phyloP scores from a whole-genome alignment of 2,113 vertebrate genomes.

The Phainopepla nitens region DNA sequence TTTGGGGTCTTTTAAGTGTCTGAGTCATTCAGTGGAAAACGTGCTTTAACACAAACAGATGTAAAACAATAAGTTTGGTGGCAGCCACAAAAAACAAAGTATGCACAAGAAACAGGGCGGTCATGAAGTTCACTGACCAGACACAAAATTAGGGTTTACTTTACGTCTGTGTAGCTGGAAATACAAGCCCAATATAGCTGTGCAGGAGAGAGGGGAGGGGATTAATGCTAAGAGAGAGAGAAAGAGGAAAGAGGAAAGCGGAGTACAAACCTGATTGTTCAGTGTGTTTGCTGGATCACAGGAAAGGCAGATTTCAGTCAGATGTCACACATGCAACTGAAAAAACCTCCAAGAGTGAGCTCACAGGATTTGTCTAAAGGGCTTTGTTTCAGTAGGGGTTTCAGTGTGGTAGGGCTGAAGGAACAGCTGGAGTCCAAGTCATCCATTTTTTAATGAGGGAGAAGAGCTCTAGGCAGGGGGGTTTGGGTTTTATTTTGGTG shows the following conservation, averaged over 20 bases:
- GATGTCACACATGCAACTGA: background rate
- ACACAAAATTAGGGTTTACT: background rate
- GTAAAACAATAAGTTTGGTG: constrained; percentile 26
- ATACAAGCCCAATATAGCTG: background rate
- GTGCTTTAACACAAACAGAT: constrained; percentile 38
- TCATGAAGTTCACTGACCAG: constrained; percentile 1
- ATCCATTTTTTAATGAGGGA: background rate
- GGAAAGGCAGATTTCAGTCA: background rate
- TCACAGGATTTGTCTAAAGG: background rate
- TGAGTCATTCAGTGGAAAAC: constrained; percentile 22
- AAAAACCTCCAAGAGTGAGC: background rate
- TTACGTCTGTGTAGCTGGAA: background rate
- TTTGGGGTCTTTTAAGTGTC: constrained; percentile 33
- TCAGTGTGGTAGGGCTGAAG: background rate
- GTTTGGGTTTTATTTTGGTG: background rate
- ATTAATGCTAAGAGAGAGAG: background rate
- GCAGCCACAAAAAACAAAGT: background rate
- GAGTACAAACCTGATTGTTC: background rate
- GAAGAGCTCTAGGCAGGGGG: background rate
- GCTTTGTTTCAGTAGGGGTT: background rate
- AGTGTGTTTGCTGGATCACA: background rate
- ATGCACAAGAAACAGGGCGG: background rate
- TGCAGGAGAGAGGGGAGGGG: background rate
- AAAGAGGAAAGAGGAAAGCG: background rate
- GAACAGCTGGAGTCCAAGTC: background rate